Evolutionary conservation across 2,888 invertebrate genomes (phyloP), one percentile per base, ranked within the genome.

Genomic region (Amitus sp.): DNA sequence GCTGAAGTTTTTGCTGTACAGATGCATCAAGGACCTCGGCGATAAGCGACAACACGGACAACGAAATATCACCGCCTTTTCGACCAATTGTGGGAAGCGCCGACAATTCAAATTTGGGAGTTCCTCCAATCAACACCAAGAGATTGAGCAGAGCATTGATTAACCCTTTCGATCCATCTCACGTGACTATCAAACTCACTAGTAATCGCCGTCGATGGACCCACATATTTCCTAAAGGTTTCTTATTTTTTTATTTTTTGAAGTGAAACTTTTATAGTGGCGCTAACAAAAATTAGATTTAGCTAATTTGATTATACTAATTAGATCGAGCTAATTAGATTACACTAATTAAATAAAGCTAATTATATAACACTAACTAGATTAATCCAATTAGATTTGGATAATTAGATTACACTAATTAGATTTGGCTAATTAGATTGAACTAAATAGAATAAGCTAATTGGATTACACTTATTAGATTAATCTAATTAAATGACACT

Each of bases 91-190:
- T 86, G 6, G 87, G 87, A 13, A 87, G 86, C 4, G 86, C 85
- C 62, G 87, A 86, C 3, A 86, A 86, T 13, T 84, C 85, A 2
- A 77, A 79, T 48, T 68, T 78, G 27, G 70, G 71, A 27, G 69
- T 71, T 23, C 74, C 77, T 58, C 74, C 75, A 19, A 66, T 74
- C 9, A 73, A 58, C 60, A 64, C 76, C 18, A 76, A 89, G 15
- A 83, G 91, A n/a, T 91, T 93, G 1, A 92, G 93, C 0, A 85
- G 93, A 60, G 94, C 96, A 1, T 85, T 96, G 39, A 96, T 99
- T 73, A 98, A 99, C 84, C 99, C 99, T 0, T 99, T 99, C 80
- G 97, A 97, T 81, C 98, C 98, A 0, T 96, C 97, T 0, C 95
- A 97, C 78, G 96, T 98, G 52, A 95, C 96, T 27, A 96, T 97